Evolutionary conservation across 2,888 invertebrate genomes (phyloP).

Genomic region (Dryobota labecula): DNA sequence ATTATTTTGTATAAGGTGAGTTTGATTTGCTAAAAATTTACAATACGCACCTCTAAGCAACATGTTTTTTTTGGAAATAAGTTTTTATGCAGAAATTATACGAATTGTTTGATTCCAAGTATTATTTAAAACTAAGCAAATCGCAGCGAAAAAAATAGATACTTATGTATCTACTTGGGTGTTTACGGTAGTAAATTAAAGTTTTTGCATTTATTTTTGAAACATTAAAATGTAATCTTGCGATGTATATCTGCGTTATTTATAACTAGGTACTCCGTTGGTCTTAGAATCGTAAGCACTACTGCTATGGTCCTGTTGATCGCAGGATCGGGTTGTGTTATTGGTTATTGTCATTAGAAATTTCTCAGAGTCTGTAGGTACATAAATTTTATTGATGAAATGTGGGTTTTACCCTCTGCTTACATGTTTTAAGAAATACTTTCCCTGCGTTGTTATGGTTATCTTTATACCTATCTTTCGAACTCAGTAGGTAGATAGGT

Average conservation of each 20-base stretch:
- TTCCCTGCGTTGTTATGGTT: not conserved
- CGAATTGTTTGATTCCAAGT: not conserved
- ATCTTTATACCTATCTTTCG: slow-evolving; percentile 1
- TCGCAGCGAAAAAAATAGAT: not conserved
- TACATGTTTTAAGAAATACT: no score
- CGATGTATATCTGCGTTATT: no score
- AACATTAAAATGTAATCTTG: not conserved
- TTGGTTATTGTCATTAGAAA: not conserved
- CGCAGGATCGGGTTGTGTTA: not conserved
- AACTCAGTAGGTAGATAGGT: slow-evolving; percentile 9
- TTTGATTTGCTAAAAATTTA: slow-evolving; percentile 4
- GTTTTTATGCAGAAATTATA: not conserved
- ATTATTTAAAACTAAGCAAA: not conserved
- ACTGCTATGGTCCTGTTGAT: not conserved
- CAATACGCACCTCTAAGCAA: no score
- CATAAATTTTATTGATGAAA: not conserved
- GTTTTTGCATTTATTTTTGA: not conserved
- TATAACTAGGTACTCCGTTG: not conserved
- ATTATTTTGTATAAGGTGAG: not conserved
- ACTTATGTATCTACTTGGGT: not conserved
- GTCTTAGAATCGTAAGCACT: not conserved
- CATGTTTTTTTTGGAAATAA: not conserved
- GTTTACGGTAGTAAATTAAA: not conserved
- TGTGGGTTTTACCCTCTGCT: not conserved
- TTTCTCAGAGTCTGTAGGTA: not conserved